Percentiles rank a stretch among this genome's conserved stretches.
Evolutionary conservation across 1,140 invertebrate species (phyloP).

Genomic region (Leptonema lineaticorne): DNA sequence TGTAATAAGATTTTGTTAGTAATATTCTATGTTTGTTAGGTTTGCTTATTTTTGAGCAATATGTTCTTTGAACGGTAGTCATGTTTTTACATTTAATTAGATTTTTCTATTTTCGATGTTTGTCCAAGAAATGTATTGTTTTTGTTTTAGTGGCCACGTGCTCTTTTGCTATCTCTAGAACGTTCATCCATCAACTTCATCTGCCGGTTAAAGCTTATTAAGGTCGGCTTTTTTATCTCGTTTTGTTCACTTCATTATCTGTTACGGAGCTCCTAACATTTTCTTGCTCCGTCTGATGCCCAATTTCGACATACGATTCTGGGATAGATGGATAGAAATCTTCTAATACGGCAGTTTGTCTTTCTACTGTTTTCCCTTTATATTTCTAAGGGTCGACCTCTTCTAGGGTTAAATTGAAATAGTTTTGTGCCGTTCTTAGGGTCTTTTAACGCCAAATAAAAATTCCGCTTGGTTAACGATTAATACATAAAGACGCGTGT

Average conservation of each 20-base stretch:
- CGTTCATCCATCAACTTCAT: conserved; percentile 31
- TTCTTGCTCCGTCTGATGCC: conserved; percentile 15
- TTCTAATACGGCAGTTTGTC: conserved; percentile 15
- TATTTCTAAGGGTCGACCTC: not conserved
- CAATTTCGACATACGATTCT: conserved; percentile 14
- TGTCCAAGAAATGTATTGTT: not conserved
- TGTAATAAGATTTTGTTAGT: too few relatives aligned
- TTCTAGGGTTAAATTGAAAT: conserved; percentile 4
- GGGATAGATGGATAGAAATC: conserved; percentile 15
- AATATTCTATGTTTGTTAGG: too few relatives aligned
- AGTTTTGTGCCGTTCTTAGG: not conserved
- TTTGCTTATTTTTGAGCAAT: too few relatives aligned
- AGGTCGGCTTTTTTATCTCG: conserved; percentile 23
- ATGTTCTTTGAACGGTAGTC: too few relatives aligned
- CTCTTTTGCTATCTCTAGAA: conserved; percentile 1
- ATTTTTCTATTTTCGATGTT: too few relatives aligned
- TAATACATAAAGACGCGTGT: too few relatives aligned
- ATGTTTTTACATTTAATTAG: too few relatives aligned
- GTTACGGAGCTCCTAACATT: conserved; percentile 10
- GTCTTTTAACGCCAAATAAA: not conserved
- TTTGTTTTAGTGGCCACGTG: not conserved
- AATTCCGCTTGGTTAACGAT: not conserved
- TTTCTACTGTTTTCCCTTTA: not conserved
- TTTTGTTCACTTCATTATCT: conserved; percentile 28
- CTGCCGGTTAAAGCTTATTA: conserved; percentile 26